Evolutionary conservation across 2,797 vertebrate genomes (phyloP), one percentile per base, ranked within the genome.

Genomic region (Melanotaenia trifasciata): DNA sequence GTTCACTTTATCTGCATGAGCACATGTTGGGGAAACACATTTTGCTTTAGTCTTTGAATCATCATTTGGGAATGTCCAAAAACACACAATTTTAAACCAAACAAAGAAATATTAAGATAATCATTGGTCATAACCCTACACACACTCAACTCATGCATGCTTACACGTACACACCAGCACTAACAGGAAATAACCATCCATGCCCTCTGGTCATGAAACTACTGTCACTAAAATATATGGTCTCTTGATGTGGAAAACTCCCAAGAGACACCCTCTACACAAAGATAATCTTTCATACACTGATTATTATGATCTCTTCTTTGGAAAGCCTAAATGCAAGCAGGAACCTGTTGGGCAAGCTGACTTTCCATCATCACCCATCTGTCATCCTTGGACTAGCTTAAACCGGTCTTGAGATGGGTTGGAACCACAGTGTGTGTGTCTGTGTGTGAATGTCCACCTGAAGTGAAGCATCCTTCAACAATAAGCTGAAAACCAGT

Each of bases 261-360:
- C 32, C 60, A 61, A 50, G 30, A 63, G 51, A 45, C 35, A 47
- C 35, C 16, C 50, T 16, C 35, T 57, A 43, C 50, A 58, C 63
- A 75, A 40, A 43, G 54, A 71, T 65, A 0, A 38, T 72, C 51
- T 73, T 26, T 12, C 64, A 63, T 58, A 22, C 56, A 47, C 32
- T 67, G 26, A 83, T 83, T 87, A 76, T 91, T 84, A 80, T 86
- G 66, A 68, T 77, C 36, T 79, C 82, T 85, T 82, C 81, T 83
- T 87, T 82, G 35, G 73, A 83, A 85, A 80, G 74, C 63, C 65
- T 68, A 76, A 85, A 89, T 76, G 81, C 92, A 94, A 88, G 92
- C 92, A 93, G 84, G 79, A 93, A 94, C 93, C 90, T 91, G 92
- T 92, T 91, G 66, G 74, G 74, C 13, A 18, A 90, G 86, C 72